phyloP scores from a whole-genome alignment of 2,797 vertebrate species.

The Chelonia mydas region DNA sequence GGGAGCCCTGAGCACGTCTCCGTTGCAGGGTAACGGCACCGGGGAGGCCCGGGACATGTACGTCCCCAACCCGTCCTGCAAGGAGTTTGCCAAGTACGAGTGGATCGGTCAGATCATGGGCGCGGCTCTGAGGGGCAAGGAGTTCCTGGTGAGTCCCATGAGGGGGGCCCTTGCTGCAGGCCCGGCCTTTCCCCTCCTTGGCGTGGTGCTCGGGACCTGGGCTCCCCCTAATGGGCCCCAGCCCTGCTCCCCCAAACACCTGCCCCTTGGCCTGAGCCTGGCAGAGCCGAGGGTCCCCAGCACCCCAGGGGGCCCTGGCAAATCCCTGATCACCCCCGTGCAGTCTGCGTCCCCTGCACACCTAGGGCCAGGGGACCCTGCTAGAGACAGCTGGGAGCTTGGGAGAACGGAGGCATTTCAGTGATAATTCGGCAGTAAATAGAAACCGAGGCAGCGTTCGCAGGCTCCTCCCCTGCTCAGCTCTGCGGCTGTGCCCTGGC shows the following conservation, averaged over 20 bases:
- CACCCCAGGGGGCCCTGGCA: not conserved
- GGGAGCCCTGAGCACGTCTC: conserved; percentile 12
- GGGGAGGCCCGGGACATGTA: conserved; percentile 97
- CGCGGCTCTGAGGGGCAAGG: conserved; percentile 95
- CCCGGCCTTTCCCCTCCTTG: not conserved
- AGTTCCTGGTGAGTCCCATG: conserved; percentile 90
- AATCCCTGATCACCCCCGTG: not conserved
- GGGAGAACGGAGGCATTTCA: not conserved
- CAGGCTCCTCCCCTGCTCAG: not conserved
- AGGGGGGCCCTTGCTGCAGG: rapidly evolving
- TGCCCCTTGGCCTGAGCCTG: not conserved
- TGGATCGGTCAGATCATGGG: conserved; percentile 99
- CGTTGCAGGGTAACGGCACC: conserved; percentile 86
- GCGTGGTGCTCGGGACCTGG: no score
- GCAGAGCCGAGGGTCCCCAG: not conserved
- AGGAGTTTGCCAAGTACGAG: conserved; percentile 93
- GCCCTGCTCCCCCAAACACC: no score
- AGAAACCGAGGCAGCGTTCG: not conserved
- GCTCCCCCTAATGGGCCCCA: no score
- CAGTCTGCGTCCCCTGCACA: no score
- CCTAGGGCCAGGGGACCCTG: not conserved
- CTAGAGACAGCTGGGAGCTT: not conserved
- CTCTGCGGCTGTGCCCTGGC: not conserved
- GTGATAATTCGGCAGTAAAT: not conserved
- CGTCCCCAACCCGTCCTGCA: conserved; percentile 96